Conservation (phyloP, 2,113 vertebrate species). For the Oplegnathus fasciatus region DNA sequence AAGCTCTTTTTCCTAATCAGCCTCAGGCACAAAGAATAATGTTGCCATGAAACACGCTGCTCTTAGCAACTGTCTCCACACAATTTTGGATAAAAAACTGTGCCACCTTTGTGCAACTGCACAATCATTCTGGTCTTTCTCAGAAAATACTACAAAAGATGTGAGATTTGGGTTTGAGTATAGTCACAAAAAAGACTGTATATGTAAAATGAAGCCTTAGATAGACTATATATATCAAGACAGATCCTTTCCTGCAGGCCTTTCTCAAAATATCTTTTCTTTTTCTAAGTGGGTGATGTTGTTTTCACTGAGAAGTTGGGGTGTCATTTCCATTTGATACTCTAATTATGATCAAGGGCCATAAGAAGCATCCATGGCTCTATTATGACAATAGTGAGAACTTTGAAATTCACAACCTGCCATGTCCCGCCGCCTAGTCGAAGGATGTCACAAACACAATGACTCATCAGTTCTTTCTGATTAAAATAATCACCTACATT, state of each 20-base stretch:
- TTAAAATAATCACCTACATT: slow-evolving; percentile 29
- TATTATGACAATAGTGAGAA: slow-evolving; percentile 43
- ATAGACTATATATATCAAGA: background rate
- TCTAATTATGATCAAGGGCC: slow-evolving; percentile 54
- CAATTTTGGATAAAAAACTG: slow-evolving; percentile 11
- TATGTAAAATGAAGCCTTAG: background rate
- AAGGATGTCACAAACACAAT: slow-evolving; percentile 33
- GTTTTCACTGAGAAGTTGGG: slow-evolving; percentile 10
- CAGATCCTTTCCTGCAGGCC: background rate
- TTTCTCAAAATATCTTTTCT: background rate
- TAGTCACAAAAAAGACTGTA: background rate
- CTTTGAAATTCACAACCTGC: slow-evolving; percentile 59
- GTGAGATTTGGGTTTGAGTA: background rate
- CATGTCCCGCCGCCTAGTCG: background rate
- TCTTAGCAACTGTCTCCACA: slow-evolving; percentile 16
- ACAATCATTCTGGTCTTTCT: background rate
- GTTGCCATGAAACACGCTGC: slow-evolving; percentile 7
- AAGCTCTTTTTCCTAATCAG: slow-evolving; percentile 46
- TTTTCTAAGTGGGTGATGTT: slow-evolving; percentile 15
- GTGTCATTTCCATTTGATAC: slow-evolving; percentile 27
- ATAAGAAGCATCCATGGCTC: slow-evolving; percentile 38
- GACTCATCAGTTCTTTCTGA: slow-evolving; percentile 41
- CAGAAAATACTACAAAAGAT: background rate
- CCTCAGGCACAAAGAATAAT: slow-evolving; percentile 46
- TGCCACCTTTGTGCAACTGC: slow-evolving; percentile 9